Percentiles rank a stretch among this genome's conserved stretches.
Conservation (phyloP, 2,888 invertebrate genomes). For the Anarsia innoxiella region DNA sequence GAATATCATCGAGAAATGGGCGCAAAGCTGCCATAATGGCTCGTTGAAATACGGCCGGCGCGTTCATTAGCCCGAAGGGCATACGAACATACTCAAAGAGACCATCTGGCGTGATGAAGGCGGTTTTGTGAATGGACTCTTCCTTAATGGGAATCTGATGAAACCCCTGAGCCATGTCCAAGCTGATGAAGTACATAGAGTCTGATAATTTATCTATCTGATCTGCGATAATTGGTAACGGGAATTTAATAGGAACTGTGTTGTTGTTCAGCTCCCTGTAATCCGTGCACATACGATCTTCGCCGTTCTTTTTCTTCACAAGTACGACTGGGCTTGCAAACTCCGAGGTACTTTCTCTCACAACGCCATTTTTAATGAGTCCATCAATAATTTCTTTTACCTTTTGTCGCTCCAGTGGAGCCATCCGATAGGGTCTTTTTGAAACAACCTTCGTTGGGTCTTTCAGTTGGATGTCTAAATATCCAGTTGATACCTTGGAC, state of each 20-base stretch:
- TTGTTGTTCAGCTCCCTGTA: slow-evolving; percentile 23
- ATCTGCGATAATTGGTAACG: slow-evolving; percentile 23
- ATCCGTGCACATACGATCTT: slow-evolving; percentile 26
- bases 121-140: too few relatives aligned
- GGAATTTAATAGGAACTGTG: slow-evolving; percentile 22
- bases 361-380: slow-evolving; percentile 24
- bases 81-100: too few relatives aligned
- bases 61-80: too few relatives aligned
- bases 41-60: too few relatives aligned
- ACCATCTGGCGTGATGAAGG: too few relatives aligned
- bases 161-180: slow-evolving; percentile 26
- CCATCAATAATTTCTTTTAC: slow-evolving; percentile 23
- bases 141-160: too few relatives aligned
- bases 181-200: slow-evolving; percentile 14
- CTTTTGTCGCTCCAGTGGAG: slow-evolving; percentile 26
- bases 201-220: slow-evolving; percentile 22
- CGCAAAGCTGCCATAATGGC: too few relatives aligned
- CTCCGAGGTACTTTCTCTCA: slow-evolving; percentile 26
- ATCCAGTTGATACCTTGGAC: slow-evolving; percentile 10
- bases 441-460: slow-evolving; percentile 12
- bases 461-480: slow-evolving; percentile 8
- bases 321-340: slow-evolving; percentile 27
- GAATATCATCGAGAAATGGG: too few relatives aligned
- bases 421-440: slow-evolving; percentile 13
- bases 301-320: slow-evolving; percentile 21